Evolutionary conservation across 23 tunicate species (phyloP), one percentile per base, ranked within the genome.

Genomic region (Halocynthia roretzi): DNA sequence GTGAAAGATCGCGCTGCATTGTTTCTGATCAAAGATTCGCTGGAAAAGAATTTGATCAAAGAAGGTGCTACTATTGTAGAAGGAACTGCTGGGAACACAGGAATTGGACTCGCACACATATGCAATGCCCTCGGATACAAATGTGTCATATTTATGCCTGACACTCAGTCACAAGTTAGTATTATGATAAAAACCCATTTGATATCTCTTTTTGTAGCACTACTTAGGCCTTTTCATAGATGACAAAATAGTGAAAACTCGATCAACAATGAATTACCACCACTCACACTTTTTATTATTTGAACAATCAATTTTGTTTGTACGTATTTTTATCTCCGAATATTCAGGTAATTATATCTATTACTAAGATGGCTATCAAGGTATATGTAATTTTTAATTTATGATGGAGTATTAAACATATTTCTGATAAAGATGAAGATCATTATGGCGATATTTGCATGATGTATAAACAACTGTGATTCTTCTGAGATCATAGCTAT

Each of bases 31-130:
- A 89, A 88, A 6, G 98, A 92, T 92, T 92, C 98, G 10, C 82
- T 76, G 81, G 88, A 82, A 52, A 92, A 92, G 65, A 87, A 85
- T 11, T 40, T 86, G 53, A 69, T 92, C 23, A 71, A 51, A 52
- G 64, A 60, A 7, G 98, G 98, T 19, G 98, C 92, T 7, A 92
- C 98, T 6, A 72, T 92, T 66, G 98, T 92, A 51, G 98, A 92
- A 92, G 98, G 98, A 51, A 92, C 98, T 7, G 98, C 98, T 71
- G 98, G 98, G 44, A 92, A 92, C 78, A 92, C 98, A 55, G 98
- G 98, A 61, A 92, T 92, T 44, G 98, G 98, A 21, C 80, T 92
- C 31, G 98, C 92, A 50, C 98, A 92, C 72, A 92, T 92, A 21
- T 92, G 98, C 80, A 92, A 92, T 80, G 85, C 98, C 10, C 75